Conservation (phyloP, 2,113 vertebrate genomes). For the Zingel zingel region DNA sequence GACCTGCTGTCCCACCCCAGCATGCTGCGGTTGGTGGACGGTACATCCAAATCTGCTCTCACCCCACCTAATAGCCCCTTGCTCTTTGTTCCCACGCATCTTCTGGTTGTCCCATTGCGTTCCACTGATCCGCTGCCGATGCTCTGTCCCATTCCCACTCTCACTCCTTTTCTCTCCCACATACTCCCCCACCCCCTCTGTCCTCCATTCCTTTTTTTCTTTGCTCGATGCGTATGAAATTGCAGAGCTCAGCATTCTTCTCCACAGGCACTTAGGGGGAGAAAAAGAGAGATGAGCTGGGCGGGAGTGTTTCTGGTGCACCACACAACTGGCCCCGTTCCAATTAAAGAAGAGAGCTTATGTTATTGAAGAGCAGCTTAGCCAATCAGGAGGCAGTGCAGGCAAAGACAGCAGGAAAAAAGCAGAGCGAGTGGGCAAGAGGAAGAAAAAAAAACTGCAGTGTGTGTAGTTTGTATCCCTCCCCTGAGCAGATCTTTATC, state of each 20-base stretch:
- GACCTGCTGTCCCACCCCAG: conserved; percentile 53
- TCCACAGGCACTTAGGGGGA: conserved; percentile 67
- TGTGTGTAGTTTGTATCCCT: conserved; percentile 81
- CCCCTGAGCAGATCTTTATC: conserved; percentile 82
- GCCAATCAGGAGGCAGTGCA: conserved; percentile 81
- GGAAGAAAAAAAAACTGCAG: conserved; percentile 77
- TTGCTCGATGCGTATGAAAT: conserved; percentile 69
- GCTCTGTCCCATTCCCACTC: conserved; percentile 48
- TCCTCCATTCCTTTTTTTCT: conserved; percentile 60
- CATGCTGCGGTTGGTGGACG: conserved; percentile 24
- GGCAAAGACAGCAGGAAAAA: conserved; percentile 75
- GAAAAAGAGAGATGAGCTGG: conserved; percentile 59
- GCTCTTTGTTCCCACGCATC: conserved; percentile 50
- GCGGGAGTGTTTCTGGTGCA: conserved; percentile 74
- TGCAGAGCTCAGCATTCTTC: conserved; percentile 84
- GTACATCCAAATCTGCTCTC: conserved; percentile 31
- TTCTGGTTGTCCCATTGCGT: conserved; percentile 64
- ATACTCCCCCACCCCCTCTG: conserved; percentile 11
- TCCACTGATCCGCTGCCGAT: conserved; percentile 45
- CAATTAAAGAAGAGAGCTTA: conserved; percentile 83
- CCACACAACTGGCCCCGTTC: conserved; percentile 77
- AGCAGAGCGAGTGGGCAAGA: conserved; percentile 80
- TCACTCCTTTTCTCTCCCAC: conserved; percentile 21
- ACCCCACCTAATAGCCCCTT: conserved; percentile 1
- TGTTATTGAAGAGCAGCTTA: conserved; percentile 82